Conservation (phyloP, 2,888 invertebrate genomes). For the Lasioglossum villosulum region DNA sequence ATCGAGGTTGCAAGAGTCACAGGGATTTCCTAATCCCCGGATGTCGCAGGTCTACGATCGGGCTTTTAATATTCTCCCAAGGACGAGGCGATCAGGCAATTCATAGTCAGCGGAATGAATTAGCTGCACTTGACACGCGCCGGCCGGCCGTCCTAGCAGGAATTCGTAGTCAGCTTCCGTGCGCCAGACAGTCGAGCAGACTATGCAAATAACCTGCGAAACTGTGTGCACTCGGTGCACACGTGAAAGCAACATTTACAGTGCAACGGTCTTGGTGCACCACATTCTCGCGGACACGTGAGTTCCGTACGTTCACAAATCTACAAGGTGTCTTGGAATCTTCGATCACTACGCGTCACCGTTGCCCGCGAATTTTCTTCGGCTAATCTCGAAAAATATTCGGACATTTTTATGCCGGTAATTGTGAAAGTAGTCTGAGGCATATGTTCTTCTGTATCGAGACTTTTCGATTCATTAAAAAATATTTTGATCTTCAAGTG, state of each 20-base stretch:
- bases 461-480: too few species aligned
- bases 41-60: slow-evolving; percentile 14
- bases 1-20: slow-evolving; percentile 9
- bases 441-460: too few species aligned
- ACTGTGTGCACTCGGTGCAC: slow-evolving; percentile 32
- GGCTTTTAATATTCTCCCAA: slow-evolving; percentile 24
- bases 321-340: slow-evolving; percentile 43
- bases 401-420: too few species aligned
- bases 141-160: slow-evolving; percentile 41
- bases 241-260: slow-evolving; percentile 44
- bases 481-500: too few species aligned
- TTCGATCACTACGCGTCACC: background rate
- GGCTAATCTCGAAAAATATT: background rate
- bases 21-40: background rate
- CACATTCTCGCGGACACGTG: slow-evolving; percentile 48
- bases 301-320: slow-evolving; percentile 15
- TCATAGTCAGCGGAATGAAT: slow-evolving; percentile 47
- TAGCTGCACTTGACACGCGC: slow-evolving; percentile 57
- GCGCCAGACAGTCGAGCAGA: slow-evolving; percentile 59
- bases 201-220: slow-evolving; percentile 65
- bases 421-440: too few species aligned
- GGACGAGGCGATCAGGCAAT: slow-evolving; percentile 30
- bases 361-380: background rate
- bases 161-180: slow-evolving; percentile 61
- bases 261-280: slow-evolving; percentile 40